These are phyloP conservation scores for Tokudaia tokunoshimensis DNA, from an alignment of 2,797 vertebrate species.

Conservation along the genomic window DNA sequence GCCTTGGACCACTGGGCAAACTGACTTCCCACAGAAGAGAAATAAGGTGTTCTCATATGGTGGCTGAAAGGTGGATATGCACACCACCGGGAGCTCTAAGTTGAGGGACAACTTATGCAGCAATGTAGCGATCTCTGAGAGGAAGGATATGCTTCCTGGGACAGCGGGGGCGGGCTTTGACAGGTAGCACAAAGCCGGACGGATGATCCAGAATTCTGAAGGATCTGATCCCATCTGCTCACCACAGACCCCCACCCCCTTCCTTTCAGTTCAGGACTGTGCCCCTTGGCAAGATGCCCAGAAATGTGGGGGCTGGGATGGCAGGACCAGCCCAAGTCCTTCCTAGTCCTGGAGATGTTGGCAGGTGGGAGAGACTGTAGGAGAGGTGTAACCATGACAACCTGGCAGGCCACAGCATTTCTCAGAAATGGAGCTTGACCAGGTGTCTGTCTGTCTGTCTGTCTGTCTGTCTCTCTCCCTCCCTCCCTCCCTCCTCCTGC, in stretches of 20 bases:
- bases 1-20: not conserved
- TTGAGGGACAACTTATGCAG: not conserved
- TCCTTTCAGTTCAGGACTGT: not conserved
- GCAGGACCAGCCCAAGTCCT: not conserved
- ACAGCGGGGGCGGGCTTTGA: not conserved
- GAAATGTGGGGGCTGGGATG: not conserved
- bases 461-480: too few relatives aligned
- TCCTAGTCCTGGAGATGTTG: not conserved
- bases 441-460: not conserved
- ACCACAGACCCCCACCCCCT: not conserved
- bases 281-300: not conserved
- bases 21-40: not conserved
- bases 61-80: not conserved
- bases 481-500: too few relatives aligned
- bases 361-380: not conserved
- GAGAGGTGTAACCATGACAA: not conserved
- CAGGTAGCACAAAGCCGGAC: not conserved
- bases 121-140: not conserved
- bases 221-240: not conserved
- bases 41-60: not conserved
- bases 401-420: not conserved
- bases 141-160: not conserved
- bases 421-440: not conserved
- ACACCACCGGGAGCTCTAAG: not conserved
- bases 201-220: not conserved